Evolutionary conservation across 2,797 vertebrate species (phyloP).

Genomic region (Acanthopagrus latus): DNA sequence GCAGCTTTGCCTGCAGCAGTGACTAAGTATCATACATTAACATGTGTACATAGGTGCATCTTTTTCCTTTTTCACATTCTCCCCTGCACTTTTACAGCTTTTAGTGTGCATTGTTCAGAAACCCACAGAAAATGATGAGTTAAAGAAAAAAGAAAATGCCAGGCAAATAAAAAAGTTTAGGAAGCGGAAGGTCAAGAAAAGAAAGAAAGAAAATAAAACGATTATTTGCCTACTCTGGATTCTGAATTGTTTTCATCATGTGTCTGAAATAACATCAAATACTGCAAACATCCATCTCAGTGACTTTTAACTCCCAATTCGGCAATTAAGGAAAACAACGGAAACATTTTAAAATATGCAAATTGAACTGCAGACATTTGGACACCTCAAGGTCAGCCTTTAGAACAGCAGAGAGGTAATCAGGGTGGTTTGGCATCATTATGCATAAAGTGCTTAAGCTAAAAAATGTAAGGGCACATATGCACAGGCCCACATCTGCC

Average conservation of each 20-base stretch:
- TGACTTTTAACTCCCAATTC: conserved; percentile 46
- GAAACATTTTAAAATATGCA: conserved; percentile 50
- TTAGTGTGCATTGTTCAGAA: background rate
- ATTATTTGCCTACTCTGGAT: background rate
- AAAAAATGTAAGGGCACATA: conserved; percentile 33
- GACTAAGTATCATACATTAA: background rate
- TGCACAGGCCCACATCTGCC: background rate
- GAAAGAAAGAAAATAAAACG: background rate
- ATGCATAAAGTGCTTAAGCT: conserved; percentile 30
- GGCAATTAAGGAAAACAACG: conserved; percentile 44
- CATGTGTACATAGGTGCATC: background rate
- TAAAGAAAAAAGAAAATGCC: background rate
- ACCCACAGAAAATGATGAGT: background rate
- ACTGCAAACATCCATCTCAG: conserved; percentile 9
- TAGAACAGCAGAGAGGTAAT: conserved; percentile 36
- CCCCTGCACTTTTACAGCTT: background rate
- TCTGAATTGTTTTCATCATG: background rate
- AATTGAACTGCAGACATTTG: conserved; percentile 31
- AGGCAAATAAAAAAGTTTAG: background rate
- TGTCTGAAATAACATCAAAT: conserved; percentile 8
- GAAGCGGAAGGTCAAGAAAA: background rate
- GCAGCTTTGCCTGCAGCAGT: background rate
- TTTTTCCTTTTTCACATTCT: background rate
- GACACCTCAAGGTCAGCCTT: conserved; percentile 43
- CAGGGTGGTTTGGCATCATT: conserved; percentile 39